phyloP scores from a whole-genome alignment of 1,140 invertebrate species.

The Leptinotarsa lineolata region DNA sequence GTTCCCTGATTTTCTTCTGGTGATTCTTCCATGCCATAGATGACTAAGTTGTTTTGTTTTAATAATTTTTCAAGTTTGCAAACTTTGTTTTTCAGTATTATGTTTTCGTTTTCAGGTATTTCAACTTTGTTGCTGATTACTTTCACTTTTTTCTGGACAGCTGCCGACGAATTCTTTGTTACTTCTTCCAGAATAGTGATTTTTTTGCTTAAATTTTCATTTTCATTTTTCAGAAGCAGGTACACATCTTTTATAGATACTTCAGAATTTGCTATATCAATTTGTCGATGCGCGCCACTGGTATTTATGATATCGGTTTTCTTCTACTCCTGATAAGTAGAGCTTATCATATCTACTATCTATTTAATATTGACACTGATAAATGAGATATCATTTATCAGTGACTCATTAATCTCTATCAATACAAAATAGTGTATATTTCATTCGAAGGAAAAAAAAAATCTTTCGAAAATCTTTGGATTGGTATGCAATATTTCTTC shows the following conservation, averaged over 20 bases:
- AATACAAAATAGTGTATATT: too few species aligned
- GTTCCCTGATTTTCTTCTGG: conserved; percentile 19
- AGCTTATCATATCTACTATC: too few species aligned
- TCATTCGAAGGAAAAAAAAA: too few species aligned
- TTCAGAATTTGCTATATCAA: conserved; percentile 6
- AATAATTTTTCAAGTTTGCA: background rate
- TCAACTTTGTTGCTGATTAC: background rate
- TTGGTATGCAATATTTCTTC: too few species aligned
- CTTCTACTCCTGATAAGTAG: background rate
- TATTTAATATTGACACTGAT: too few species aligned
- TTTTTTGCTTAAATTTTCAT: background rate
- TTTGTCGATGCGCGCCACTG: background rate
- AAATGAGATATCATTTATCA: too few species aligned
- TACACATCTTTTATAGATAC: conserved; percentile 16
- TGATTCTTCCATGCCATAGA: conserved; percentile 20
- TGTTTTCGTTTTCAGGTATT: conserved; percentile 15
- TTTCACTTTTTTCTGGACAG: background rate
- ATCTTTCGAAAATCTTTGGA: too few species aligned
- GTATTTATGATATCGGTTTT: background rate
- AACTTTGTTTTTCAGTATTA: conserved; percentile 12
- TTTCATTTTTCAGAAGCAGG: background rate
- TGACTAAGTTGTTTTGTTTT: conserved; percentile 13
- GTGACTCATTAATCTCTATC: too few species aligned
- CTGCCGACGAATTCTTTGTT: background rate
- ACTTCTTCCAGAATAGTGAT: background rate